A percentile compares a stretch with the other conserved stretches of the same genome.
Conservation (phyloP, 2,113 vertebrate genomes). For the Dicentrarchus labrax region DNA sequence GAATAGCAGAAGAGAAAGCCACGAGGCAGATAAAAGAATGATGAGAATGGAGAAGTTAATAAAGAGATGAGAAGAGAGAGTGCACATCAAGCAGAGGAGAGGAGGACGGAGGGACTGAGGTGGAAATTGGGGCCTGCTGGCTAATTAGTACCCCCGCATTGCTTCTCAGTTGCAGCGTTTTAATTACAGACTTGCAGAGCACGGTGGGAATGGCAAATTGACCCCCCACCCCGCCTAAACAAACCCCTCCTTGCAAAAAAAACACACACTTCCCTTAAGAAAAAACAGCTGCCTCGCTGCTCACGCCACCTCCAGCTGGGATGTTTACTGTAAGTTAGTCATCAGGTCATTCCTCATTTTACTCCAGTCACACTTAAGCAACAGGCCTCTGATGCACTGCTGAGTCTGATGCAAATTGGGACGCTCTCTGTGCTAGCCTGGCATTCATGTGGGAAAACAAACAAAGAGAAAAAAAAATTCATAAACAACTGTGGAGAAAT, state of each 20-base stretch:
- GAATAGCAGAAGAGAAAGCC: neutral
- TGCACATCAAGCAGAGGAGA: neutral
- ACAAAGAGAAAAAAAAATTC: neutral
- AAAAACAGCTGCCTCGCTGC: slow-evolving; percentile 13
- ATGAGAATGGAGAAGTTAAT: slow-evolving; percentile 19
- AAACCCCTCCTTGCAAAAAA: slow-evolving; percentile 27
- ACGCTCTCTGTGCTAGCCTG: neutral
- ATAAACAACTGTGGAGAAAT: slow-evolving; percentile 33
- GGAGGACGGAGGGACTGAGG: slow-evolving; percentile 42
- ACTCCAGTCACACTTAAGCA: neutral
- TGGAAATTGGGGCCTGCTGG: slow-evolving; percentile 79
- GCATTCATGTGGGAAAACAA: slow-evolving; percentile 38
- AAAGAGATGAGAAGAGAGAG: slow-evolving; percentile 13
- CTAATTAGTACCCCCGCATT: slow-evolving; percentile 83
- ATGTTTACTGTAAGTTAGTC: slow-evolving; percentile 61
- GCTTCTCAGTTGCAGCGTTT: slow-evolving; percentile 68
- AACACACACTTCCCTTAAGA: neutral
- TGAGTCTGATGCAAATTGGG: slow-evolving; percentile 47
- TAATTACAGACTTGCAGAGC: slow-evolving; percentile 75
- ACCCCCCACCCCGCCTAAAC: slow-evolving; percentile 3
- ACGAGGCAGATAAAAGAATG: neutral
- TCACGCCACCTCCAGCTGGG: slow-evolving; percentile 9
- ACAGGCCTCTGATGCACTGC: slow-evolving; percentile 2
- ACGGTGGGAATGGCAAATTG: slow-evolving; percentile 57
- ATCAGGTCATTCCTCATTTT: slow-evolving; percentile 33